Evolutionary conservation across 2,888 invertebrate species (phyloP).

Genomic region (Hartigia nigra): DNA sequence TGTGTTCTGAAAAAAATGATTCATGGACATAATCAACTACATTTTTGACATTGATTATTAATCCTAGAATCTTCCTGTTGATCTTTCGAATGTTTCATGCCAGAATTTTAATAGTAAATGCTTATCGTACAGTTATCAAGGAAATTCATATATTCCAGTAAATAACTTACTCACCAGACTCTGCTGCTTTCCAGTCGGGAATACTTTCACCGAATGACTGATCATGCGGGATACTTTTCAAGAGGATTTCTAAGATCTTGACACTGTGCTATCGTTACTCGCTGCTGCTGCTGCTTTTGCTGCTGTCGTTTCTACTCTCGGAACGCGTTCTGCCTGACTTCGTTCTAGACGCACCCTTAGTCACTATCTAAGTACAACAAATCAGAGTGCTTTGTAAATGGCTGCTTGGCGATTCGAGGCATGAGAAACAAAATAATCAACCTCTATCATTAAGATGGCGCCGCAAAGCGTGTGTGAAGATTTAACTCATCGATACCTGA

Average conservation of each 20-base stretch:
- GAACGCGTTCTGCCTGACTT: neutral
- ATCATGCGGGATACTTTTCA: neutral
- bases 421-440: neutral
- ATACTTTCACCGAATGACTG: neutral
- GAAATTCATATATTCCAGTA: neutral
- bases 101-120: neutral
- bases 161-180: neutral
- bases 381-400: neutral
- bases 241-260: neutral
- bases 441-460: neutral
- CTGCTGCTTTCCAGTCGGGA: neutral
- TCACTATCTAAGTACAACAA: neutral
- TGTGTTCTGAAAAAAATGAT: neutral
- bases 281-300: neutral
- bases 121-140: neutral
- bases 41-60: neutral
- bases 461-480: neutral
- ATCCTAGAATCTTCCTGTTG: neutral
- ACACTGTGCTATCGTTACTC: neutral
- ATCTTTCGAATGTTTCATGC: neutral
- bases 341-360: neutral
- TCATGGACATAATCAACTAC: neutral
- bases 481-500: neutral
- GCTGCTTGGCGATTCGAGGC: neutral
- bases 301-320: neutral